Conservation (phyloP, 2,888 invertebrate species). For the Pimpla rufipes region DNA sequence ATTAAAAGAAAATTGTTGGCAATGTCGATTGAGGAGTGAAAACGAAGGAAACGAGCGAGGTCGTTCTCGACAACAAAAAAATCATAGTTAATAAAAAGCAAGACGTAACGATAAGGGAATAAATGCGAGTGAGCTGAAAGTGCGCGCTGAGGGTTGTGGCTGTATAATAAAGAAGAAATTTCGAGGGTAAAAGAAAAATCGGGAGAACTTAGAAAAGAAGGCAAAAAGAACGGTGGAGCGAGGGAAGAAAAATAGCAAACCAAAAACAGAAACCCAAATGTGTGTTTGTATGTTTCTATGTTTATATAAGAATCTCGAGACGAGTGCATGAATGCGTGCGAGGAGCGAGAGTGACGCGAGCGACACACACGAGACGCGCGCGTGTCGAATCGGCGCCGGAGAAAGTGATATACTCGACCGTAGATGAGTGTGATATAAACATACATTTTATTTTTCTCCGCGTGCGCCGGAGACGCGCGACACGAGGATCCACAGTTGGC, state of each 20-base stretch:
- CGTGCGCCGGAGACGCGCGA: conserved; percentile 2
- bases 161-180: conserved; percentile 16
- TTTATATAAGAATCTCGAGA: conserved; percentile 80
- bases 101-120: conserved; percentile 65
- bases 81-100: conserved; percentile 45
- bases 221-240: conserved; percentile 62
- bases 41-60: conserved; percentile 59
- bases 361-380: too few species aligned
- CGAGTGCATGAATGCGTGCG: conserved; percentile 71
- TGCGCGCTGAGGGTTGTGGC: conserved; percentile 50
- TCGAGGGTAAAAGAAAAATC: conserved; percentile 33
- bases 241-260: conserved; percentile 57
- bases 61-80: conserved; percentile 27
- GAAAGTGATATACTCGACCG: conserved; percentile 4
- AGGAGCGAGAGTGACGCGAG: conserved; percentile 39
- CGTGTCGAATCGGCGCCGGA: conserved; percentile 1
- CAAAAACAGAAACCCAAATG: conserved; percentile 74
- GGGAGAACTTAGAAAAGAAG: conserved; percentile 40
- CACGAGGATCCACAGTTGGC: conserved; percentile 21
- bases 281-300: conserved; percentile 84
- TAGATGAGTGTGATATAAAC: conserved; percentile 12
- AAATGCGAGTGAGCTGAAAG: conserved; percentile 52
- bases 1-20: conserved; percentile 31
- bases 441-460: conserved; percentile 30
- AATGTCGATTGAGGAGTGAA: conserved; percentile 68